Base-by-base conservation (phyloP, 2,888 invertebrate species). In the Lacanobia oleracea region DNA sequence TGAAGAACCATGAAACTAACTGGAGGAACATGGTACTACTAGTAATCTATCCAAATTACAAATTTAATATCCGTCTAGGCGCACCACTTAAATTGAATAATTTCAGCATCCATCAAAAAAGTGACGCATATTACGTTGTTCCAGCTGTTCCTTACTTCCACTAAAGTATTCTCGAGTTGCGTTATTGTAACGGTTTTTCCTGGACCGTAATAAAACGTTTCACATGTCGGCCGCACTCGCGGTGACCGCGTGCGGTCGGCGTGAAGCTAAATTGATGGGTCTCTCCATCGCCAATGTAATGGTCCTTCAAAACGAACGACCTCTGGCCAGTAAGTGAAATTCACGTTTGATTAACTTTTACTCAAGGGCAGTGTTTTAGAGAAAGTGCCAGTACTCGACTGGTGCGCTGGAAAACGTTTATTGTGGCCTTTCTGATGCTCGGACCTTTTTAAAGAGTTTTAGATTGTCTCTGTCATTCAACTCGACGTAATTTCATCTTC, bases 281-380 rank as follows among this genome's bases (percentile, higher is more conserved):
- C 95, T 93, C 95, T 94, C 94, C 94, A 93, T 94, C 93, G 93
- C 90, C 94, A 92, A 93, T 92, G 94, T 94, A 95, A 95, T 94
- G 95, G 94, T 93, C 94, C 95, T 94, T 95, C 95, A 94, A 94
- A 95, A 93, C 91, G 93, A 92, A 94, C 92, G 92, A 91, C 90
- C 93, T 89, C 90, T 89, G 91, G 93, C 90, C 93, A 93, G 93
- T 93, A 93, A 94, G 93, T 93, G 94, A 94, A 95, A 94, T 94
- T 94, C 92, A 95, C 94, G 94, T 93, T 93, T 94, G 94, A 94
- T 94, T 94, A 94, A 94, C 93, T 94, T 94, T 93, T 91, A 90
- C 92, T 92, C 88, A 88, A 89, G 89, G 87, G 86, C 88, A 80
- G 86, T 89, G 89, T 88, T 89, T 90, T 86, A 89, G 86, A 80